These are phyloP conservation scores for Rhadinocentrus ornatus DNA, from an alignment of 2,797 vertebrate genomes.

Conservation along the genomic window DNA sequence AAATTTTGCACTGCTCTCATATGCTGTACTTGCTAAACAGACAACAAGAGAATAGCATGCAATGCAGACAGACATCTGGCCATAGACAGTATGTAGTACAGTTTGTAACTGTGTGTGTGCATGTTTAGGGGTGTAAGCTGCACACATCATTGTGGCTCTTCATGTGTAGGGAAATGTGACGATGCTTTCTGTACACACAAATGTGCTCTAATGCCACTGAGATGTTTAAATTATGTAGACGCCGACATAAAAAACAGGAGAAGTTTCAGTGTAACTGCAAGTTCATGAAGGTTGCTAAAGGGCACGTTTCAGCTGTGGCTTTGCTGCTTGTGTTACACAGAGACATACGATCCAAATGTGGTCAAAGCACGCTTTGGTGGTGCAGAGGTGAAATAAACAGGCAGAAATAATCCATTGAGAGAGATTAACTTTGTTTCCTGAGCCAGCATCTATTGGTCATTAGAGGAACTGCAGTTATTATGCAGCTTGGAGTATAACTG, in stretches of 20 bases:
- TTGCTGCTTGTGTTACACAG: neutral
- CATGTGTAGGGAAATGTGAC: slow-evolving; percentile 22
- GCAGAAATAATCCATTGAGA: neutral
- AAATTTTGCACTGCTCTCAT: slow-evolving; percentile 87
- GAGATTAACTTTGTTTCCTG: neutral
- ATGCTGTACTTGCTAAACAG: slow-evolving; percentile 76
- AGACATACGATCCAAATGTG: neutral
- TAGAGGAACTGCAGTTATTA: slow-evolving; percentile 18
- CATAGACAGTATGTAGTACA: slow-evolving; percentile 55
- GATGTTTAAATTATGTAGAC: slow-evolving; percentile 34
- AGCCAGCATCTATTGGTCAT: slow-evolving; percentile 17
- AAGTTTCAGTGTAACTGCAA: slow-evolving; percentile 18
- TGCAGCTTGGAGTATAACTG: slow-evolving; percentile 26
- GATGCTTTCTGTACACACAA: slow-evolving; percentile 19
- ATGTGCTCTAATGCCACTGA: slow-evolving; percentile 16
- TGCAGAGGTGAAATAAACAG: neutral
- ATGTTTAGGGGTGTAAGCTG: slow-evolving; percentile 25
- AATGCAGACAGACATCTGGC: slow-evolving; percentile 63
- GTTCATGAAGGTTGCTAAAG: slow-evolving; percentile 3
- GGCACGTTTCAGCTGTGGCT: neutral
- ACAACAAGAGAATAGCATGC: slow-evolving; percentile 82
- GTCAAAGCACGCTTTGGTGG: neutral
- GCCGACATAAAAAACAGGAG: slow-evolving; percentile 17
- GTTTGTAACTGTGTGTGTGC: slow-evolving; percentile 45
- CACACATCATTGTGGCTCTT: slow-evolving; percentile 16